Percentiles rank a stretch among this genome's conserved stretches.
phyloP scores from a whole-genome alignment of 2,113 vertebrate species.

The Orcinus orca region DNA sequence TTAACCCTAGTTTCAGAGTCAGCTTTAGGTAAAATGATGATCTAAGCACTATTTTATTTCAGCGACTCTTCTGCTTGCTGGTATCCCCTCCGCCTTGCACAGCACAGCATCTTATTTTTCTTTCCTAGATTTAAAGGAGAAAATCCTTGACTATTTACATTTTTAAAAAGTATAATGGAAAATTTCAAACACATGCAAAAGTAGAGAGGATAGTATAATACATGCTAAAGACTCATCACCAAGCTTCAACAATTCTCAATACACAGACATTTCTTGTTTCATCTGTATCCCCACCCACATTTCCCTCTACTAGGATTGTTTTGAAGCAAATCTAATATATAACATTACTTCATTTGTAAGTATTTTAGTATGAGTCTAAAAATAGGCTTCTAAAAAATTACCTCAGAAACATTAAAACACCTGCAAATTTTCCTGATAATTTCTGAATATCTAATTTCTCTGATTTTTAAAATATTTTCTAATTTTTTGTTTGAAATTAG shows the following conservation, averaged over 20 bases:
- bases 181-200: background rate
- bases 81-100: background rate
- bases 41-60: background rate
- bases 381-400: background rate
- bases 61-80: background rate
- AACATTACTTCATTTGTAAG: background rate
- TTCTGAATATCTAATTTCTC: background rate
- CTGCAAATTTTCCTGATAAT: background rate
- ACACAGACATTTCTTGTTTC: background rate
- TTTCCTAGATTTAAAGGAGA: background rate
- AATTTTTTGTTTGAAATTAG: background rate
- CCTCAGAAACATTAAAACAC: background rate
- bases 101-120: background rate
- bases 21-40: background rate
- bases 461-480: background rate
- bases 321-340: background rate
- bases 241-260: background rate
- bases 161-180: background rate
- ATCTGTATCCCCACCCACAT: background rate
- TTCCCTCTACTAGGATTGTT: background rate
- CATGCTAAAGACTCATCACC: background rate
- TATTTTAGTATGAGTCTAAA: background rate
- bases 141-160: background rate
- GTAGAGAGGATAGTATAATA: background rate
- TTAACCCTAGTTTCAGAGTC: background rate